Evolutionary conservation across 2,888 invertebrate species (phyloP), one percentile per base, ranked within the genome.

Genomic region (Eupeodes luniger): DNA sequence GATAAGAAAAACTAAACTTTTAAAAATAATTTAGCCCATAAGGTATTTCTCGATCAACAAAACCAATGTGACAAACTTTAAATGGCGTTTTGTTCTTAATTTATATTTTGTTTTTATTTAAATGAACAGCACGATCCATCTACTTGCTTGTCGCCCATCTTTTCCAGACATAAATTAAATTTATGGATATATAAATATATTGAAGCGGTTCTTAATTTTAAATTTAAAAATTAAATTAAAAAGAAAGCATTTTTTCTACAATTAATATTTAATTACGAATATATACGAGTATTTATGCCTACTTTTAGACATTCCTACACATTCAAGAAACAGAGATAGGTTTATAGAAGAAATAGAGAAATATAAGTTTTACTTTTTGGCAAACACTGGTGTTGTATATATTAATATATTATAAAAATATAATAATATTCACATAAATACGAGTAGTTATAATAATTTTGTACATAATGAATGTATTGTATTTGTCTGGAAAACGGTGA

Each of bases 11-110:
- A 74, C 72, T 80, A 74, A 74, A 77, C 51, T 16, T 49, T 53
- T 86, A 66, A 57, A 49, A 78, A 79, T 82, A 79, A 85, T 72
- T 66, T 69, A 47, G 27, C 70, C 76, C 80, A 79, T 93, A 94
- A 93, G 94, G 93, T 92, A 93, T 92, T 92, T 91, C 92, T 91
- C 93, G 93, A 93, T 94, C 94, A 94, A 92, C 93, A 94, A 93
- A 94, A 94, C 93, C 93, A 91, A 93, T 93, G 93, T 94, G 93
- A 93, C 94, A 93, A 93, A 91, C 90, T 93, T 89, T 87, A 70
- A 89, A 89, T 89, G 88, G 88, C 85, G 88, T 70, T 85, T 81
- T 47, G 78, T 81, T 27, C 76, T 75, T 10, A 19, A 49, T 57
- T 47, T n/a, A 69, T 47, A 53, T 67, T 78, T 83, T 16, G 5